Base-by-base conservation (phyloP, 2,888 invertebrate genomes). In the Epinotia demarniana region DNA sequence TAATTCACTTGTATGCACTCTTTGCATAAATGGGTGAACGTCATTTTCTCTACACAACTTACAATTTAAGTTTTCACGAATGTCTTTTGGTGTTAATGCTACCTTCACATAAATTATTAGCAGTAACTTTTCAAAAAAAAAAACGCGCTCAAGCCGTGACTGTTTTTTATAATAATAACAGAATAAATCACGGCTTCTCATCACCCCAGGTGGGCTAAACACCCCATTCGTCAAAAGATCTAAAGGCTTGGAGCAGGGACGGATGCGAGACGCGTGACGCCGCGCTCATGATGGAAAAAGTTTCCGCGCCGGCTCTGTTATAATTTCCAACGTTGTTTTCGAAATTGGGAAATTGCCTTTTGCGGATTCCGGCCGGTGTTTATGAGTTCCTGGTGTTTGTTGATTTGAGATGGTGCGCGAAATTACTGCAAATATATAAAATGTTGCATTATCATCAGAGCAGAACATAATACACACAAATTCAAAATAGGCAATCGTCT, bases 241-340 rank as follows among this genome's bases (percentile, higher is more conserved):
- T 49, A 73, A 73, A 67, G 58, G 70, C 63, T 46, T 70, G 46
- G n/a, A 11, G 33, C 23, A 1, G 27, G 19, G 27, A 75, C 61
- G 61, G 67, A 67, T 72, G 72, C 46, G 72, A 33, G 61, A 53
- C 66, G 67, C 75, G 75, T 72, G 75, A 72, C 75, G 61, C 58
- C 49, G 63, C 64, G 60, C 19, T 49, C 19, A 53, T 27, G 75
- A 75, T 75, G 75, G 55, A 71, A 75, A 71, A 75, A 75, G 39
- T 75, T 71, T 64, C 8, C 16, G 27, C 74, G 58, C 62, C 46
- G 53, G 23, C 62, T 6, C 58, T 33, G 74, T 58, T 49, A 57
- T 57, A 62, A 69, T 69, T 74, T 58, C 23, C 12, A 62, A 71
- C 53, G 33, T 69, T 64, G 70, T 66, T 75, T 66, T 70, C 18